Base-by-base conservation (phyloP, 2,888 invertebrate species). In the Chrysolina americana region DNA sequence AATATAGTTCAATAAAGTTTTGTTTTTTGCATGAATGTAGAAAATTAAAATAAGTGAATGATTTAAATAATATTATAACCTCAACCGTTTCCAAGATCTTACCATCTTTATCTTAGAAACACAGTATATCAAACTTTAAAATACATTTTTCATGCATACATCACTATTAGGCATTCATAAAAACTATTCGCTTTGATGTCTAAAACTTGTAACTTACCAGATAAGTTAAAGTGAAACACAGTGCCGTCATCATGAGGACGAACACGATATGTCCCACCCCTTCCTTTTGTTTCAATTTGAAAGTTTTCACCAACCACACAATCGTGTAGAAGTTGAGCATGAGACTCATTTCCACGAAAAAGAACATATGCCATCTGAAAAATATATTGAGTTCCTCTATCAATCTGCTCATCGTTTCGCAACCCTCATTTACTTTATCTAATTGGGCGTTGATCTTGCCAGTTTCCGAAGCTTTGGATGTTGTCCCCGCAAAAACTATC, bases 271-370 rank as follows among this genome's bases (percentile, higher is more conserved):
- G 9, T 1, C 15, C 15, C 15, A 15, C 19, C 2, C 19, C 19
- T 9, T 13, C 13, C 2, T 53, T 11, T 11, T 5, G 11, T 10
- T 53, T 19, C 19, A 3, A 2, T 48, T 48, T 10, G 1, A 21
- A 17, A 21, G 10, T 21, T 13, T 53, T 53, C 19, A 53, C 21
- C 11, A 19, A 23, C 13, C 13, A 21, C 10, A 53, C 3, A 21
- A 23, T 21, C 19, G 19, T 53, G 53, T 13, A 53, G 4, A 53
- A 21, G 28, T 59, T 23, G 23, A 19, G 17, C 23, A 59, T n/a
- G 21, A 64, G 36, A 44, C 44, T 64, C 28, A 64, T 9, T 41
- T 64, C 64, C 44, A 64, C 13, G 17, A 41, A 64, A 15, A 64
- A 64, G 13, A 64, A 64, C 28, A 21, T 64, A 13, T 64, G 44